Evolutionary conservation across 1,140 invertebrate species (phyloP), one percentile per base, ranked within the genome.

Genomic region (Sesamia nonagrioides): DNA sequence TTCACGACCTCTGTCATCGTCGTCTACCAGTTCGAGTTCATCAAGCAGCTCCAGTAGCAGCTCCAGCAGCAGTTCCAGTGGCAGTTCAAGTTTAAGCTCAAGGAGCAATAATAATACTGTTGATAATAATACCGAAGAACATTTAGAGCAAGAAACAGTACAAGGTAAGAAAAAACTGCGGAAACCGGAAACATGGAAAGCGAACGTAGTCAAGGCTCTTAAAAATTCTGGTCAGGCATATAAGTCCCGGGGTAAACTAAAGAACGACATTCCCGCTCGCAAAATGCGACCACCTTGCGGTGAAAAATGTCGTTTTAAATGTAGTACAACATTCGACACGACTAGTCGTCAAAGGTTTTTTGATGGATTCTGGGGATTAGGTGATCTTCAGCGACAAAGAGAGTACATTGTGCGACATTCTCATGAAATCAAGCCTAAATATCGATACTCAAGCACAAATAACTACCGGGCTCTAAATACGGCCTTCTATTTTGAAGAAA

Each of bases 401-500:
- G 84, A 88, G 37, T 88, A 61, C 58, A 75, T 88, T 35, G 77
- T 80, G 18, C 75, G 84, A 0, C 80, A 85, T 63, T 56, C 83
- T 0, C 72, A 84, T 58, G 15, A 77, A 82, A 82, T 87, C 18
- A 81, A 82, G 58, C 84, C 83, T 11, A 85, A 85, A 52, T 85
- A 85, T 48, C 79, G 79, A 52, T 85, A 85, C 50, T 75, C 82
- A 77, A 82, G 76, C 9, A 81, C 85, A 27, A 50, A 82, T 78
- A 72, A 83, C 13, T 80, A 66, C 21, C 63, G 86, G 27, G 78
- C 77, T 52, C 79, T 83, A 4, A 89, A 88, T 61, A 84, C 42
- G 0, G 69, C 79, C 18, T 80, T 76, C 15, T 80, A 80, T 63
- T 80, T 80, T 76, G 73, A 77, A 48, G 72, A n/a, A 2, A 68